Evolutionary conservation across 2,888 invertebrate genomes (phyloP).

Genomic region (Acleris emargana): DNA sequence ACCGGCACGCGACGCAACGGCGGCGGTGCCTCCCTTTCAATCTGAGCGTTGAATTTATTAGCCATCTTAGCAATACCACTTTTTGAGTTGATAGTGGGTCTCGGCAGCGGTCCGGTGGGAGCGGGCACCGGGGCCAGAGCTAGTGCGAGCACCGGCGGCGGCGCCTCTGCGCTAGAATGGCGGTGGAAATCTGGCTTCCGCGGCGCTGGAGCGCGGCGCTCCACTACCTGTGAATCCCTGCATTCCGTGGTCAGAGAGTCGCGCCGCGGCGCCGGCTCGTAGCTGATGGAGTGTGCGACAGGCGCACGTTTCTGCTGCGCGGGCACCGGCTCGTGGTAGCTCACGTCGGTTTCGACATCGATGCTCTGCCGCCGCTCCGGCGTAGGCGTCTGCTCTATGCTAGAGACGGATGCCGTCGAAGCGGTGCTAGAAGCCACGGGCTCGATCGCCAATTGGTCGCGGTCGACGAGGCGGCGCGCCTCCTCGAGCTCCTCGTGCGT

Average conservation of each 20-base stretch:
- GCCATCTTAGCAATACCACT: constrained; percentile 73
- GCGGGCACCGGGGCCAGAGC: constrained; percentile 38
- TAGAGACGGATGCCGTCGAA: constrained; percentile 56
- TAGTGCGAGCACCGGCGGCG: constrained; percentile 27
- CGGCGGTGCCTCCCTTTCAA: constrained; percentile 54
- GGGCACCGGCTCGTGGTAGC: constrained; percentile 60
- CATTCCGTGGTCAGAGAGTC: constrained; percentile 37
- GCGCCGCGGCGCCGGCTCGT: constrained; percentile 51
- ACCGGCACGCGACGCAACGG: constrained; percentile 41
- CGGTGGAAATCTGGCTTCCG: constrained; percentile 68
- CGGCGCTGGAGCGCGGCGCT: constrained; percentile 56
- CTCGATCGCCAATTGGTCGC: constrained; percentile 60
- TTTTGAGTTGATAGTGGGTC: constrained; percentile 62
- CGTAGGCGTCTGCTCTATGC: constrained; percentile 56
- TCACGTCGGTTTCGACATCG: constrained; percentile 54
- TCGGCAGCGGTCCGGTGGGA: constrained; percentile 43
- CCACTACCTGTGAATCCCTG: constrained; percentile 56
- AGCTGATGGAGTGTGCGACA: constrained; percentile 58
- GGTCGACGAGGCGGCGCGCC: constrained; percentile 89
- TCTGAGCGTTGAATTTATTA: constrained; percentile 67
- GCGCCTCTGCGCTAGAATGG: constrained; percentile 69
- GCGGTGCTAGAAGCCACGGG: constrained; percentile 74
- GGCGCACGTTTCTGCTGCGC: constrained; percentile 57
- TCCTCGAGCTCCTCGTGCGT: constrained; percentile 91
- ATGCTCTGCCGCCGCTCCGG: constrained; percentile 64